Evolutionary conservation across 2,797 vertebrate genomes (phyloP), one percentile per base, ranked within the genome.

Genomic region (Sebastes melanostomus): DNA sequence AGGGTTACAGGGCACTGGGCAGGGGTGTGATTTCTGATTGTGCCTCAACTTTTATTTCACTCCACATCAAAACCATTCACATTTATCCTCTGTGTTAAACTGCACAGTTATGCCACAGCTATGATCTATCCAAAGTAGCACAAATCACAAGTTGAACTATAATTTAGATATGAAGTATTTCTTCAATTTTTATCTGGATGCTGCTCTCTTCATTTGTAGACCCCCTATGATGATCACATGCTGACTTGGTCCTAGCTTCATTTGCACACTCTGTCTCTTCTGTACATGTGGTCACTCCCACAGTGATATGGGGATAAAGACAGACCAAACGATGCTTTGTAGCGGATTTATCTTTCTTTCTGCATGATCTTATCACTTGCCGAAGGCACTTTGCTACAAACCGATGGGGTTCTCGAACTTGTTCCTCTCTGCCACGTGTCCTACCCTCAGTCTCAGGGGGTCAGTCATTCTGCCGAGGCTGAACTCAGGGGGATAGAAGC

Each of bases 391-490:
- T 85, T 86, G 86, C 79, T 79, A 34, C 84, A 89, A 90, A 80
- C 75, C 83, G 75, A 79, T 50, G 42, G 87, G 90, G 86, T 82
- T 88, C 87, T 90, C 70, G 59, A 88, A 93, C 90, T 85, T 87
- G 75, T 87, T 89, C 77, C 52, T 87, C 81, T 75, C 69, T 65
- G 67, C 87, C 78, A 80, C 61, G 80, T 86, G 87, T 89, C 91
- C 84, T 75, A 75, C 77, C 77, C 70, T 85, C 78, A 63, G 80
- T 93, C 93, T 93, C 89, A 81, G 81, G 93, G 88, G 92, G 94
- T 94, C 93, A 93, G 89, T 84, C 87, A 88, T 88, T 90, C 86
- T 90, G 88, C 62, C 22, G 80, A 88, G 87, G 82, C 85, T 90
- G 89, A 94, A 91, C 87, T 92, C 84, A 81, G 91, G 85, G 82